phyloP scores from a whole-genome alignment of 2,113 vertebrate species.

The Hydrolagus affinis region DNA sequence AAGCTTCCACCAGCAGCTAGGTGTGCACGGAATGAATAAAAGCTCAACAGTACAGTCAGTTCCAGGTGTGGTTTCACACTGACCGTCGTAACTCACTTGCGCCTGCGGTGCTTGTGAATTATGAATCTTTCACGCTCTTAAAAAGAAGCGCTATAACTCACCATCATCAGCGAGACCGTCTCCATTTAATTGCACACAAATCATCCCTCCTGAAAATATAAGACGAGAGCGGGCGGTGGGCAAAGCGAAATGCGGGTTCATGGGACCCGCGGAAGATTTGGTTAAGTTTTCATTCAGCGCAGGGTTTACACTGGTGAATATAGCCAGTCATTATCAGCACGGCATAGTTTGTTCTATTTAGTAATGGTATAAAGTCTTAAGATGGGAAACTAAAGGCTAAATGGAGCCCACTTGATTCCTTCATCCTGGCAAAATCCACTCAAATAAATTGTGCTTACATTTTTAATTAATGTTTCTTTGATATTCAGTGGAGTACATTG shows the following conservation, averaged over 20 bases:
- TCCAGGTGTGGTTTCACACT: not conserved
- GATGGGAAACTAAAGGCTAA: too few species aligned
- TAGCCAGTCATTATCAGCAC: not conserved
- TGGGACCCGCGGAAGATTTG: not conserved
- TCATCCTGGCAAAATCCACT: too few species aligned
- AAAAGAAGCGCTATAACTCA: not conserved
- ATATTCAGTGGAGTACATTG: too few species aligned
- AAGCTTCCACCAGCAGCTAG: not conserved
- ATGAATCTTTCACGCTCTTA: not conserved
- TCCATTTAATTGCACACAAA: not conserved
- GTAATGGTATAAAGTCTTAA: too few species aligned
- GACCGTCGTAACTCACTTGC: not conserved
- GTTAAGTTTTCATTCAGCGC: not conserved
- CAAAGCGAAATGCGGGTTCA: not conserved
- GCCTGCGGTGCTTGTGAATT: not conserved
- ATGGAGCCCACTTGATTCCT: too few species aligned
- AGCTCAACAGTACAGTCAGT: not conserved
- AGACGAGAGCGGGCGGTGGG: not conserved
- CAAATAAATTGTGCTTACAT: too few species aligned
- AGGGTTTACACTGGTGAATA: not conserved
- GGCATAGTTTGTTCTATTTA: not conserved
- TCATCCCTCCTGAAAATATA: not conserved
- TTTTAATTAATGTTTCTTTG: too few species aligned
- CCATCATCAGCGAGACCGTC: not conserved
- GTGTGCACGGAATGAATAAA: not conserved